Conservation (phyloP, 23 tunicate species). For the Ascidia mentula region DNA sequence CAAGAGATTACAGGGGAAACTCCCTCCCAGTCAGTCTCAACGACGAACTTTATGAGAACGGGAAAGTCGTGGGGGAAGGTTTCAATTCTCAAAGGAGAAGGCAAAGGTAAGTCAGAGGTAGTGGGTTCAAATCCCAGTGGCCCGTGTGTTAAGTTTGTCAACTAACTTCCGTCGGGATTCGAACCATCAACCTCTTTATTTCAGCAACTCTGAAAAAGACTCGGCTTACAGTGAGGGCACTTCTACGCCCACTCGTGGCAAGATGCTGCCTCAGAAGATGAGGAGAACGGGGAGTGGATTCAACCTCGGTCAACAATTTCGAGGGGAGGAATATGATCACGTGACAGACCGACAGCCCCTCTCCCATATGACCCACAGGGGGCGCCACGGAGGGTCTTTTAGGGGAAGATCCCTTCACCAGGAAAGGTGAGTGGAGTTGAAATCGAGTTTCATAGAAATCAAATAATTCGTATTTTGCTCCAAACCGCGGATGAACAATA, state of each 20-base stretch:
- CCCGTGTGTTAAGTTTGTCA: too few species aligned
- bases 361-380: slow-evolving; percentile 57
- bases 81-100: slow-evolving; percentile 11
- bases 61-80: background rate
- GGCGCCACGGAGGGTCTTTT: slow-evolving; percentile 13
- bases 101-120: slow-evolving; percentile 23
- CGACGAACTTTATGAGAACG: slow-evolving; percentile 55
- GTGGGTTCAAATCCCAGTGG: too few species aligned
- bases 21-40: slow-evolving; percentile 43
- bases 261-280: slow-evolving; percentile 53
- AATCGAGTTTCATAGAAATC: too few species aligned
- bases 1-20: background rate
- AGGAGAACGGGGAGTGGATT: slow-evolving; percentile 68
- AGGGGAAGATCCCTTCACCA: background rate
- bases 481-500: too few species aligned
- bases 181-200: background rate
- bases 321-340: background rate
- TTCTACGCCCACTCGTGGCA: slow-evolving; percentile 41
- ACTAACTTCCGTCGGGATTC: too few species aligned
- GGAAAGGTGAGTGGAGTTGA: slow-evolving; percentile 4
- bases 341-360: slow-evolving; percentile 57
- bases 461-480: too few species aligned
- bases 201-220: slow-evolving; percentile 82
- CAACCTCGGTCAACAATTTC: slow-evolving; percentile 10
- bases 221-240: slow-evolving; percentile 92